Evolutionary conservation across 2,113 vertebrate genomes (phyloP), one percentile per base, ranked within the genome.

Genomic region (Barnardius zonarius): DNA sequence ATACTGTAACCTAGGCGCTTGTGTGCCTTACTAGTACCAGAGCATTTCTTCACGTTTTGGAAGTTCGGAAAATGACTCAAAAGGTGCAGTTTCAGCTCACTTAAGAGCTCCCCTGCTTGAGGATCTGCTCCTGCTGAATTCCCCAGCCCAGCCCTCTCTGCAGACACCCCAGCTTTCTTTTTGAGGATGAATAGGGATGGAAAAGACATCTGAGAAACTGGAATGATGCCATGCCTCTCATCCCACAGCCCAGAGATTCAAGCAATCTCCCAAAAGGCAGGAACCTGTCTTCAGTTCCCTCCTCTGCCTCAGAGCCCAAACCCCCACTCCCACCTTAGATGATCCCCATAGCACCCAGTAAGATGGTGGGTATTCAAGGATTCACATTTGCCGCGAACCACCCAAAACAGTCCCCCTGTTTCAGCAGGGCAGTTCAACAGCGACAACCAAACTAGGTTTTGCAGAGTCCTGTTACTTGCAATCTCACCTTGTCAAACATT

Each of bases 21-120:
- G 10, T 10, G 0, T 9, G 35, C 10, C 33, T 49, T 31, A 13
- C 37, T 23, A 33, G 39, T 4, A 44, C 30, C 17, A 25, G 28
- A 0, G 0, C 11, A 3, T 28, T 35, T 35, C 78, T 85, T 76
- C 16, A n/a, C 0, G 14, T 62, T 80, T 44, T n/a, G 63, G 44
- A n/a, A 3, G 11, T 31, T 35, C 6, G 44, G 27, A 3, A 73
- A 82, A 63, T 11, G 27, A 68, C 17, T 30, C 0, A 0, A 61
- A 72, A 76, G 44, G n/a, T 14, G 35, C 3, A 1, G 30, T 25
- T 64, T 61, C 51, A 59, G 46, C 31, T 75, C 4, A 1, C 33
- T 55, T 44, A 43, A 12, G 46, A 69, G n/a, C 48, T 81, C 28
- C 49, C 69, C 52, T 52, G 13, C 64, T 44, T n/a, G 13, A 88